phyloP scores from a whole-genome alignment of 2,888 invertebrate genomes.

The Agonopterix alstromeriana region DNA sequence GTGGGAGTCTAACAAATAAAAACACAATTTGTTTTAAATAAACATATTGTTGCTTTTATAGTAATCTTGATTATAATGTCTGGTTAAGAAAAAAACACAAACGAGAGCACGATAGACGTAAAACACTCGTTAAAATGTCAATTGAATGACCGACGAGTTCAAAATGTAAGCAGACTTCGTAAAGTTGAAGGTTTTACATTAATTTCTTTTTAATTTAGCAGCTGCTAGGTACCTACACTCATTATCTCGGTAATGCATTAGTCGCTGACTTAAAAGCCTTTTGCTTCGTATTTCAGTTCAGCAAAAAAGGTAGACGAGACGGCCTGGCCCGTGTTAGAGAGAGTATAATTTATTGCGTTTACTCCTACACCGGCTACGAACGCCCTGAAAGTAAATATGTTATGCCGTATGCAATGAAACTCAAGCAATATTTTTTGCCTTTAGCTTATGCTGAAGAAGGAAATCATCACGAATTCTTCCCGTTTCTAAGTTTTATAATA shows the following conservation, averaged over 20 bases:
- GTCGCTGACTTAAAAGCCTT: conserved; percentile 25
- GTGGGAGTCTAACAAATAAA: too few species aligned
- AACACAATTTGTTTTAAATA: too few species aligned
- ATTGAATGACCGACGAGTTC: too few species aligned
- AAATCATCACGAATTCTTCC: too few species aligned
- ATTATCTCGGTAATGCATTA: conserved; percentile 36
- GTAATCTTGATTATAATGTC: too few species aligned
- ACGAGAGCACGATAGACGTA: too few species aligned
- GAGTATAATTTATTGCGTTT: conserved; percentile 49
- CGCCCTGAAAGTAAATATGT: conserved; percentile 21
- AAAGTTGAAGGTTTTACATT: background rate
- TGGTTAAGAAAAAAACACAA: too few species aligned
- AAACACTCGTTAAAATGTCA: too few species aligned
- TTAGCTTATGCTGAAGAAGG: background rate
- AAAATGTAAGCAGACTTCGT: too few species aligned
- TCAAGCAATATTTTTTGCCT: conserved; percentile 3
- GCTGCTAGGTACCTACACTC: conserved; percentile 17
- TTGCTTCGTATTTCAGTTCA: conserved; percentile 27
- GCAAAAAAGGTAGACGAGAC: conserved; percentile 27
- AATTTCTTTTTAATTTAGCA: conserved; percentile 4
- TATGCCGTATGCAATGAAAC: conserved; percentile 5
- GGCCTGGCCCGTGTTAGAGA: conserved; percentile 35
- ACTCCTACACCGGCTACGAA: conserved; percentile 26
- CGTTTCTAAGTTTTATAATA: too few species aligned
- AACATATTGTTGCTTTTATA: too few species aligned